Percentiles rank a stretch among this genome's conserved stretches.
phyloP scores from a whole-genome alignment of 1,140 invertebrate genomes.

The Zaprionus camerounensis region DNA sequence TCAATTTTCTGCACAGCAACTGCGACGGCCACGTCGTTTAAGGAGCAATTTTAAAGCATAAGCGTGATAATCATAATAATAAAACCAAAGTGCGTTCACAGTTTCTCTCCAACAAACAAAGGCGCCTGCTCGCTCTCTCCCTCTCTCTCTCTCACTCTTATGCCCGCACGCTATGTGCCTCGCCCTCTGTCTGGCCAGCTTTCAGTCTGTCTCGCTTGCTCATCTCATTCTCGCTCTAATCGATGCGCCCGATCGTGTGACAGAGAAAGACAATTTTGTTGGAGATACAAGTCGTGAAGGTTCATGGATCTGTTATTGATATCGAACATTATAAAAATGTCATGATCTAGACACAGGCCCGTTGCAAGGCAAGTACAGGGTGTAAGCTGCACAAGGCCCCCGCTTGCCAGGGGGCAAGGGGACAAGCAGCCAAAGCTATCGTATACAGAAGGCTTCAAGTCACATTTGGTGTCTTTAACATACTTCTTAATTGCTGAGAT shows the following conservation, averaged over 20 bases:
- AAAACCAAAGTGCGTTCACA: constrained; percentile 58
- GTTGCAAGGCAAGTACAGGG: too few relatives aligned
- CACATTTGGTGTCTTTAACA: too few relatives aligned
- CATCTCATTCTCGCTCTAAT: constrained; percentile 8
- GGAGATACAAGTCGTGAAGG: too few relatives aligned
- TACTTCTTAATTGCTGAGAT: too few relatives aligned
- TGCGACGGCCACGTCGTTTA: constrained; percentile 33
- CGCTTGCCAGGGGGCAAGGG: too few relatives aligned
- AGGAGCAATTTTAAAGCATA: constrained; percentile 58
- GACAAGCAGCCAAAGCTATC: too few relatives aligned
- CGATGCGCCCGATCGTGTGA: neutral
- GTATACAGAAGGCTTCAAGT: too few relatives aligned
- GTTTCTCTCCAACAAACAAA: neutral
- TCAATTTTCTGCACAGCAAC: constrained; percentile 61
- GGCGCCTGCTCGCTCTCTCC: neutral
- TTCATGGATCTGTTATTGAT: too few relatives aligned
- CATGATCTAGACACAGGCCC: too few relatives aligned
- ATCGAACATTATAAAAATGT: too few relatives aligned
- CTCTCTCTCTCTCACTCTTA: neutral
- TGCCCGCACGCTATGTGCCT: neutral
- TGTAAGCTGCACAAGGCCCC: too few relatives aligned
- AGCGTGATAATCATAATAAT: constrained; percentile 41
- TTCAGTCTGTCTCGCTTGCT: too few relatives aligned
- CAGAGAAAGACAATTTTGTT: neutral
- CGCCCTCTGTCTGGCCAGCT: neutral